Base-by-base conservation (phyloP, 1,140 invertebrate genomes). In the Drosophila seguyi region DNA sequence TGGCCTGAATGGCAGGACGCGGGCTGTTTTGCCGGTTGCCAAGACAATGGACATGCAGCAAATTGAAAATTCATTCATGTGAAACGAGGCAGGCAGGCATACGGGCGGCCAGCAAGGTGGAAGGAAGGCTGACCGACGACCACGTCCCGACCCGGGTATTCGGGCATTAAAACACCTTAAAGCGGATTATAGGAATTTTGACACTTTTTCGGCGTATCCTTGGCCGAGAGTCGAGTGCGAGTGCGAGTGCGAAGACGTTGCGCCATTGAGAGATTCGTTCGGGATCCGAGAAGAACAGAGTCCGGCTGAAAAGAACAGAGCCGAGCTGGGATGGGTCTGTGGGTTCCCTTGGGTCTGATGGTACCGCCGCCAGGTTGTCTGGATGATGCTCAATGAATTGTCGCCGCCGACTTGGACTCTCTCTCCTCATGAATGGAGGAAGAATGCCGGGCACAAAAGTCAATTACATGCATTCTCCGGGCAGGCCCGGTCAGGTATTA, bases 61-160 rank as follows among this genome's bases (percentile, higher is more conserved):
- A 90, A 90, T 90, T 90, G 85, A 90, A 90, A 90, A 90, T 90
- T 90, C 85, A 90, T 90, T 90, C 85, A 90, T 90, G 81, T 90
- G 85, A 90, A 88, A 85, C 79, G 62, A 69, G 73, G 74, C 55
- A 77, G 62, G 74, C 75, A 69, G 57, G 50, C 59, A 50, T 61
- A 36, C 58, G 59, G 73, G 60, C 55, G 63, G 75, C 60, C 59
- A 59, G 67, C 60, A 79, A 66, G 75, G 68, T 74, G 77, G 61
- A 47, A 47, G 60, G 69, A 13, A 53, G 63, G 59, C 39, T 75
- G 73, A 65, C 36, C 22, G 36, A 8, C 67, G 41, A 47, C 52
- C 44, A 59, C 67, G 41, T 57, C 45, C 39, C 48, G 78, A 27
- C 61, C 57, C 60, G 58, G 68, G 75, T 39, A 58, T 69, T 58